A percentile compares a stretch with the other conserved stretches of the same genome.
These are phyloP conservation scores for Aethina tumida DNA, from an alignment of 1,140 invertebrate genomes.

Conservation along the genomic window DNA sequence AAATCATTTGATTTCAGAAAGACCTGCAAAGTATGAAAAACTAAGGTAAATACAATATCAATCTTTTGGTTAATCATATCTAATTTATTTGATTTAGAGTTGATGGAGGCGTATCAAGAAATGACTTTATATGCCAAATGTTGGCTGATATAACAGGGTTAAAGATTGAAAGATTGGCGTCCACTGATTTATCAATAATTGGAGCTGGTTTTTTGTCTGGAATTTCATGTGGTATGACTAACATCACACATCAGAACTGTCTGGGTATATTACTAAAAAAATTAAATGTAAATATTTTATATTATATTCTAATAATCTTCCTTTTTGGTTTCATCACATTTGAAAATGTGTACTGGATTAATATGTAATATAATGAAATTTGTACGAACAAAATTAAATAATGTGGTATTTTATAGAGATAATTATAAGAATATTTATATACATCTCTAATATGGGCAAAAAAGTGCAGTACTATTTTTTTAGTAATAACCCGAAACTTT, in stretches of 20 bases:
- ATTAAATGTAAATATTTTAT: slow-evolving; percentile 4
- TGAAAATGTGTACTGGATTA: too few species aligned
- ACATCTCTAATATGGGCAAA: too few species aligned
- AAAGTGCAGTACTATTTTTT: too few species aligned
- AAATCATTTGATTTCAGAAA: background rate
- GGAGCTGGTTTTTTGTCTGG: slow-evolving; percentile 76
- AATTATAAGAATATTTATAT: too few species aligned
- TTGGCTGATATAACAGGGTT: slow-evolving; percentile 71
- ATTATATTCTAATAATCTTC: background rate
- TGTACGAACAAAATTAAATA: too few species aligned
- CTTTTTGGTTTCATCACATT: too few species aligned
- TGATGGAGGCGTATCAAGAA: slow-evolving; percentile 87
- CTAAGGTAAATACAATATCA: background rate
- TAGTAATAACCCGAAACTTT: too few species aligned
- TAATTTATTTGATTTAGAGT: slow-evolving; percentile 47
- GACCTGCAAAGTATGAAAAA: background rate
- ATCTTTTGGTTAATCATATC: background rate
- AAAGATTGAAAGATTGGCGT: slow-evolving; percentile 56
- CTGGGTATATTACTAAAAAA: slow-evolving; percentile 6
- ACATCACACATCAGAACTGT: slow-evolving; percentile 7
- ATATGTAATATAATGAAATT: too few species aligned
- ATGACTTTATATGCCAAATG: slow-evolving; percentile 83
- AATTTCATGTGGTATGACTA: slow-evolving; percentile 53
- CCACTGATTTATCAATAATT: slow-evolving; percentile 63
- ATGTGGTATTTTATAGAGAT: too few species aligned